Conservation (phyloP, 2,888 invertebrate species). For the Prosopocoilus inquinatus region DNA sequence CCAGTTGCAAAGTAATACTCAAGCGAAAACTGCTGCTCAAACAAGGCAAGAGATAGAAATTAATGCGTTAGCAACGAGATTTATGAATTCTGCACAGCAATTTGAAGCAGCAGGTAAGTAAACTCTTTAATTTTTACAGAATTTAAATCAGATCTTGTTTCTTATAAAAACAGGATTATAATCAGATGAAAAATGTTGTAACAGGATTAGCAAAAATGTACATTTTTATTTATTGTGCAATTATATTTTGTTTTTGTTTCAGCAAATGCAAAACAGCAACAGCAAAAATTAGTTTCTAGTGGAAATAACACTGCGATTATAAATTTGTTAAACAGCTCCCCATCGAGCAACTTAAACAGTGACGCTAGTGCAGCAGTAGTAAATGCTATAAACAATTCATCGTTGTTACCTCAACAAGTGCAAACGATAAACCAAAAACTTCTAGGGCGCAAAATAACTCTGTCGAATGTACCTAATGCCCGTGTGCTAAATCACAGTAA, state of each 20-base stretch:
- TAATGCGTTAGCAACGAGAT: slow-evolving; percentile 74
- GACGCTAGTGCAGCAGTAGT: slow-evolving; percentile 63
- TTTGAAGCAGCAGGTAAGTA: slow-evolving; percentile 63
- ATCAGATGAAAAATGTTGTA: background rate
- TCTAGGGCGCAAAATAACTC: slow-evolving; percentile 57
- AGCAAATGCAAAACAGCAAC: slow-evolving; percentile 35
- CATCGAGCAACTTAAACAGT: slow-evolving; percentile 56
- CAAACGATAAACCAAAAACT: slow-evolving; percentile 48
- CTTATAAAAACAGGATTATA: too few species aligned
- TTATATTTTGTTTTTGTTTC: slow-evolving; percentile 16
- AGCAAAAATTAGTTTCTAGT: slow-evolving; percentile 47
- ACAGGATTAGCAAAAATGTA: background rate
- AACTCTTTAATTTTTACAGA: background rate
- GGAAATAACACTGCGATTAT: slow-evolving; percentile 71
- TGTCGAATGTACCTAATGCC: slow-evolving; percentile 54
- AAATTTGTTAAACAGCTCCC: slow-evolving; percentile 75
- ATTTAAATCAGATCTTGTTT: too few species aligned
- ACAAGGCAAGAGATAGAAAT: slow-evolving; percentile 63
- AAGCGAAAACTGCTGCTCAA: slow-evolving; percentile 31
- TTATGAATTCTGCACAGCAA: slow-evolving; percentile 80
- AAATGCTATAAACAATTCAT: slow-evolving; percentile 46
- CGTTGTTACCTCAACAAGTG: slow-evolving; percentile 44
- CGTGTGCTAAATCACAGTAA: slow-evolving; percentile 48
- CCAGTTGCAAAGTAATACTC: slow-evolving; percentile 56
- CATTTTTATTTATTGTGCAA: background rate